Evolutionary conservation across 2,113 vertebrate species (phyloP), one percentile per base, ranked within the genome.

Genomic region (Colistium nudipinnis): DNA sequence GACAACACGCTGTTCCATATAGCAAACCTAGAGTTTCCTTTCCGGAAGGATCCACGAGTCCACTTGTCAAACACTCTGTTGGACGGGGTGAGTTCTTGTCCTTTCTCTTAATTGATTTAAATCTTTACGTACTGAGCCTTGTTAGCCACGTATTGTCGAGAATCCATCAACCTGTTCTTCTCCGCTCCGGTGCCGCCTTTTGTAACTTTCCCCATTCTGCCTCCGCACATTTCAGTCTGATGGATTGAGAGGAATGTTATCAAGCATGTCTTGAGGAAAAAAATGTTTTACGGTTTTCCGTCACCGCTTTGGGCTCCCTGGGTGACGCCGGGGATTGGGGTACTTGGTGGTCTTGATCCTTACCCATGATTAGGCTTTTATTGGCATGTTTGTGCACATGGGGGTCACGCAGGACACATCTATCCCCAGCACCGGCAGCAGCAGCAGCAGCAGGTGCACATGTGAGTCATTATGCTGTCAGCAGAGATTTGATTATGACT

Each of bases 1-100:
- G 97, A 98, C 92, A 98, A 98, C 89, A 91, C 94, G 0, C 81
- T 98, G 57, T 99, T 99, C 92, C 95, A 96, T 57, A 93, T 99
- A 64, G 92, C 93, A 59, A 96, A 96, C 87, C 87, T 99, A 83
- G 98, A 99, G 84, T 99, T 99, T 87, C 98, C 98, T 0, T 97
- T 95, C 89, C 95, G 96, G 81, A 99, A 99, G 89, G 95, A 98
- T 84, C 96, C 93, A 36, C 94, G 92, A 2, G 76, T 87, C 16
- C 98, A 99, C 85, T 91, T 99, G 61, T 35, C 94, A 69, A 98
- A 96, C 63, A 99, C 98, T 38, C 93, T 99, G 17, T 82, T 99
- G 80, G 98, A 99, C 62, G 98, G 97, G 94, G 98, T 99, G 93
- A 96, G 96, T 83, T 36, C 2, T 27, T 55, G 0, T 65, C 56